Conservation (phyloP, 2,888 invertebrate genomes). For the Aleiodes alternator region DNA sequence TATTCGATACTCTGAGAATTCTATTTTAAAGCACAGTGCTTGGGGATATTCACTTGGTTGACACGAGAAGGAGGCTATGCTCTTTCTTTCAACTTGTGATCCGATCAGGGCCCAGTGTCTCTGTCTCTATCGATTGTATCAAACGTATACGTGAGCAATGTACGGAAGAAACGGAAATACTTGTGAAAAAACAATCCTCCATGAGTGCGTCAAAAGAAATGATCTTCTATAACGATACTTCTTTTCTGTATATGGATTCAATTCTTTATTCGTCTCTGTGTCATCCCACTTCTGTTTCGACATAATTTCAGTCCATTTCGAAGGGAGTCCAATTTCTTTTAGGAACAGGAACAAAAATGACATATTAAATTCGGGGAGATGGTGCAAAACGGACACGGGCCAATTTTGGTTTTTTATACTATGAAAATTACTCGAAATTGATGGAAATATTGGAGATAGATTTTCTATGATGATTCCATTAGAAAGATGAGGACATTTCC, state of each 20-base stretch:
- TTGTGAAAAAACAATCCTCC: slow-evolving; percentile 18
- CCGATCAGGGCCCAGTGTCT: slow-evolving; percentile 32
- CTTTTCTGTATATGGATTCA: neutral
- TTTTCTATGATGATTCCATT: no score
- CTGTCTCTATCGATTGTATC: slow-evolving; percentile 30
- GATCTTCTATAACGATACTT: slow-evolving; percentile 24
- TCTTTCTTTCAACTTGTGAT: slow-evolving; percentile 31
- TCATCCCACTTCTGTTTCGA: neutral
- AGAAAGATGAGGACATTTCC: no score
- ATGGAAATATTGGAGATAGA: no score
- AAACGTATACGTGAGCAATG: slow-evolving; percentile 25
- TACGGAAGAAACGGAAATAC: slow-evolving; percentile 20
- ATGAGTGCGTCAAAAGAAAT: slow-evolving; percentile 27
- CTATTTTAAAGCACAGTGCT: slow-evolving; percentile 64
- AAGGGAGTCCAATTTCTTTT: no score
- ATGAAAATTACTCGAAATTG: no score
- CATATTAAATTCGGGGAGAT: no score
- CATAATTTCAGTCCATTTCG: no score
- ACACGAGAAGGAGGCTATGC: slow-evolving; percentile 2
- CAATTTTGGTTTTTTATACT: no score
- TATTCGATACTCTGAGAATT: slow-evolving; percentile 74
- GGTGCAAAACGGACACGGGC: no score
- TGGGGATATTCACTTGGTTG: slow-evolving; percentile 23
- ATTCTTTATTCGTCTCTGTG: neutral
- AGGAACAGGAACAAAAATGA: no score